phyloP scores from a whole-genome alignment of 92 coral and sea anemone species.

The Siderastrea radians region DNA sequence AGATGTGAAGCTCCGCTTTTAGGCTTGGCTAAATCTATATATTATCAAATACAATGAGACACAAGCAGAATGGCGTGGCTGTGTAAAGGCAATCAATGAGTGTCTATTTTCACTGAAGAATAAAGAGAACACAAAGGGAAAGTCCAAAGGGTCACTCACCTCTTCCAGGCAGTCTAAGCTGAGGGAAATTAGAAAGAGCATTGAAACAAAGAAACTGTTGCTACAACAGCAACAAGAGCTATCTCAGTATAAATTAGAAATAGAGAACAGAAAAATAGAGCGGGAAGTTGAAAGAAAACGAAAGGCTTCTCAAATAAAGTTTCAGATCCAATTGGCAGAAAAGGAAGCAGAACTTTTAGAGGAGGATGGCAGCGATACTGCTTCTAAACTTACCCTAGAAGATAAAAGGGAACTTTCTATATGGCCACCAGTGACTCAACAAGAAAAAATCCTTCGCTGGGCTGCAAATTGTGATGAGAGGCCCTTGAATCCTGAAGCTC shows the following conservation, averaged over 20 bases:
- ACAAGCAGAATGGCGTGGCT: not conserved
- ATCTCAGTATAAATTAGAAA: not conserved
- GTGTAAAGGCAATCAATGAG: not conserved
- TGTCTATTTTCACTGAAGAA: too few species aligned
- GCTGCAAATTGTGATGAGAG: not conserved
- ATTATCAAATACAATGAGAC: not conserved
- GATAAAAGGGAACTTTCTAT: too few species aligned
- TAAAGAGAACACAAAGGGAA: not conserved
- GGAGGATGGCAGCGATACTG: not conserved
- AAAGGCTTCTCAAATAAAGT: constrained; percentile 18
- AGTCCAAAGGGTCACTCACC: not conserved
- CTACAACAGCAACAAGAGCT: not conserved
- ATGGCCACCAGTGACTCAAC: not conserved
- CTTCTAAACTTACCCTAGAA: too few species aligned
- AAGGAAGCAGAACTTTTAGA: constrained; percentile 30
- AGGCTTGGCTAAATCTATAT: too few species aligned
- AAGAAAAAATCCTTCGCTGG: not conserved
- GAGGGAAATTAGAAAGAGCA: constrained; percentile 3
- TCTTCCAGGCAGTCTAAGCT: constrained; percentile 7
- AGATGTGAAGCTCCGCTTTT: too few species aligned
- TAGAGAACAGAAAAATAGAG: constrained; percentile 43
- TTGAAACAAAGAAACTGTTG: constrained; percentile 6
- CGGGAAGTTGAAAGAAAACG: constrained; percentile 21
- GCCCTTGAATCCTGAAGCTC: not conserved
- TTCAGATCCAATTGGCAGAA: constrained; percentile 26